phyloP scores from a whole-genome alignment of 2,888 invertebrate genomes.

The Eledone cirrhosa region DNA sequence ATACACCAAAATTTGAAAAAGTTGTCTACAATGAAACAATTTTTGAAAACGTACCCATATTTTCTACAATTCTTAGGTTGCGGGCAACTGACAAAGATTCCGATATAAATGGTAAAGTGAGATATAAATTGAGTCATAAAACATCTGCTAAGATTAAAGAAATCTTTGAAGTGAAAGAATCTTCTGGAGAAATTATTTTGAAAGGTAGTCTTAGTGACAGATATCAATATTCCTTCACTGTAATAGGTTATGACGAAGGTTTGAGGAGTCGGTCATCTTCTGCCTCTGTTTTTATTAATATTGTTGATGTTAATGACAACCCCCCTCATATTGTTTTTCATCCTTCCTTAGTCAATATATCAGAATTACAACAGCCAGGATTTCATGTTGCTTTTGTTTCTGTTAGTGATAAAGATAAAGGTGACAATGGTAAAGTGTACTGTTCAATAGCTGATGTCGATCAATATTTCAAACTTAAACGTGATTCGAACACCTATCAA shows the following conservation, averaged over 20 bases:
- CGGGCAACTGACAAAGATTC: constrained; percentile 85
- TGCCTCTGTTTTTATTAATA: constrained; percentile 71
- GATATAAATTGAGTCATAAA: constrained; percentile 64
- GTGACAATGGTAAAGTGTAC: constrained; percentile 50
- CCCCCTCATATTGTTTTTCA: constrained; percentile 85
- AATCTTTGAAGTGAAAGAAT: constrained; percentile 76
- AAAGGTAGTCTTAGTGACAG: constrained; percentile 80
- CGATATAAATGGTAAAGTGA: constrained; percentile 76
- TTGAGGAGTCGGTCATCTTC: constrained; percentile 39
- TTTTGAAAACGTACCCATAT: constrained; percentile 44
- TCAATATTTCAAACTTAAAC: constrained; percentile 46
- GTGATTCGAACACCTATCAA: constrained; percentile 37
- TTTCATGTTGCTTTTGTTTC: constrained; percentile 93
- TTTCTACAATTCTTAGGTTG: constrained; percentile 68
- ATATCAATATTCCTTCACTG: constrained; percentile 80
- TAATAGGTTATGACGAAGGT: constrained; percentile 50
- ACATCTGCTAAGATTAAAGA: constrained; percentile 44
- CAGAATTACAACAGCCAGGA: constrained; percentile 80
- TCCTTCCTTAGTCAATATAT: constrained; percentile 71
- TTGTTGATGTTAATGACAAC: constrained; percentile 84
- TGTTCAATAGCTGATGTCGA: constrained; percentile 45
- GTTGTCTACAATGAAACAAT: constrained; percentile 48
- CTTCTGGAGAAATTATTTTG: constrained; percentile 85
- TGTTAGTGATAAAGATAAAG: constrained; percentile 69
- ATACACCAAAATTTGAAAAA: constrained; percentile 48